phyloP scores from a whole-genome alignment of 2,797 vertebrate genomes.

The Etheostoma perlongum region DNA sequence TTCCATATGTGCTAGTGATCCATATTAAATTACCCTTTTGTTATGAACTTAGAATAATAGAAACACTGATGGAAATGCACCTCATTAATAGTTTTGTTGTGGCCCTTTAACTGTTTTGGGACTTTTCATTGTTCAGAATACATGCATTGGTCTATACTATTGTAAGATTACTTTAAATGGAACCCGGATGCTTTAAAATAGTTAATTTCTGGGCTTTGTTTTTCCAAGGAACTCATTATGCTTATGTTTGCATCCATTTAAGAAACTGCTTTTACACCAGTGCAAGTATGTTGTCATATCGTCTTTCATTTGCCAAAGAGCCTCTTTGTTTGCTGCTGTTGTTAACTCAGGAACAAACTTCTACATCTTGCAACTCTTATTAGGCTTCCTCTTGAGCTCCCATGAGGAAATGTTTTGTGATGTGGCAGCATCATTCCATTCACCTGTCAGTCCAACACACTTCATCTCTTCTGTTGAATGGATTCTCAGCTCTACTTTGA shows the following conservation, averaged over 20 bases:
- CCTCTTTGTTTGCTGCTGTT: conserved; percentile 40
- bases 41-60: background rate
- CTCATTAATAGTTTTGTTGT: background rate
- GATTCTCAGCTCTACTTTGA: background rate
- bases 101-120: background rate
- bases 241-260: background rate
- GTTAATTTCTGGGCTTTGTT: background rate
- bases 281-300: conserved; percentile 8
- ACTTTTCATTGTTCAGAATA: background rate
- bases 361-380: conserved; percentile 7
- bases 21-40: conserved; percentile 11
- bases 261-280: conserved; percentile 37
- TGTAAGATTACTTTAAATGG: background rate
- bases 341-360: conserved; percentile 45
- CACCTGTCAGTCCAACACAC: background rate
- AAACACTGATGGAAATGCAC: background rate
- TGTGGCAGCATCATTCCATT: conserved; percentile 2
- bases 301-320: conserved; percentile 11
- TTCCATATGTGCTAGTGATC: conserved; percentile 13
- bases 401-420: conserved; percentile 11
- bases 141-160: background rate
- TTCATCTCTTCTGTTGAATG: background rate
- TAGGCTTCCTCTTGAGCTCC: conserved; percentile 21
- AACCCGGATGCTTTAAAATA: background rate
- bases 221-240: background rate